Base-by-base conservation (phyloP, 2,888 invertebrate genomes). In the Mamestra brassicae region DNA sequence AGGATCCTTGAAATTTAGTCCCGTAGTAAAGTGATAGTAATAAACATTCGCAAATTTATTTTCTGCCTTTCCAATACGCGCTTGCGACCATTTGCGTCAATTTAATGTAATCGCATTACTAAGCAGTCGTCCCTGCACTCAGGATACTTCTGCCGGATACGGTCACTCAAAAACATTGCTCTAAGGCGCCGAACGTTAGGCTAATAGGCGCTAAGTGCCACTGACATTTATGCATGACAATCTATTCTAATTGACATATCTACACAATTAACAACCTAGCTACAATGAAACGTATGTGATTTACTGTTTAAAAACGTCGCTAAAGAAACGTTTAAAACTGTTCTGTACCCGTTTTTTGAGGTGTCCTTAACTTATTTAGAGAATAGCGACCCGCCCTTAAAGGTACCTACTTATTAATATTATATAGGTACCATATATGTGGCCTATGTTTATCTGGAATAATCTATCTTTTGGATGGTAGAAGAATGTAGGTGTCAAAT, bases 61-160 rank as follows among this genome's bases (percentile, higher is more conserved):
- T 73, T 7, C 11, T n/a, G 8, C 36, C 8, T 57, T 57, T 63
- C 17, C 34, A 47, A 54, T 47, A 54, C n/a, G 1, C 17, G 47
- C 34, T 58, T 34, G 34, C 3, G 36, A 61, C 42, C 50, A 61
- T 45, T 75, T 80, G 52, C 36, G 55, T 57, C 65, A 65, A 55
- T 67, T 80, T 69, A 69, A 65, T 60, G 57, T 62, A 74, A 66
- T 76, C 50, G 13, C 55, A 38, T 60, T 42, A 58, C 68, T 69
- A 62, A 65, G 76, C 76, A 69, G 88, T 83, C 73, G 85, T 78
- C 87, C 85, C 77, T 87, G 86, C 76, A 78, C 64, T 64, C 76
- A 75, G 83, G 74, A 82, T 75, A 68, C 54, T 60, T 63, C 55
- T 80, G 69, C 70, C 78, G 85, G 80, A 81, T 83, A 80, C 70